Conservation (phyloP, 2,113 vertebrate genomes). For the Phaethornis superciliosus region DNA sequence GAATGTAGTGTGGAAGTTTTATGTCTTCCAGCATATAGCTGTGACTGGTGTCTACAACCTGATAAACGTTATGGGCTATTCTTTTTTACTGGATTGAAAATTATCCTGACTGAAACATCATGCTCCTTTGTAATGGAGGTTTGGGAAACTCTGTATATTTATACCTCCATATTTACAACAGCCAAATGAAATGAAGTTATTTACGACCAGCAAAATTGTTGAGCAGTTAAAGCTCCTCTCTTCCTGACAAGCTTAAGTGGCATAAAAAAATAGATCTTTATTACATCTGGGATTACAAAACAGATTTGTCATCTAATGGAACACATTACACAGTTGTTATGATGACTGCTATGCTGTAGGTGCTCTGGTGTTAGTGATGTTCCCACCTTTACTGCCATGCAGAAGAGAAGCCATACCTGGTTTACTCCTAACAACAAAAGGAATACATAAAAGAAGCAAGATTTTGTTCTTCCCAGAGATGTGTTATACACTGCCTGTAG, state of each 20-base stretch:
- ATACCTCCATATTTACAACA: neutral
- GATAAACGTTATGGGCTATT: neutral
- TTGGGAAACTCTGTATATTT: neutral
- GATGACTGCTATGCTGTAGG: neutral
- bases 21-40: neutral
- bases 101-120: neutral
- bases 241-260: neutral
- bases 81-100: neutral
- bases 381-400: neutral
- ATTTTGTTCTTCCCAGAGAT: neutral
- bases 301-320: neutral
- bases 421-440: neutral
- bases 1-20: neutral
- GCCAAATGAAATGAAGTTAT: neutral
- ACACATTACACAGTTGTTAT: neutral
- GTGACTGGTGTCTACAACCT: neutral
- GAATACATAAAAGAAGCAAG: neutral
- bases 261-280: neutral
- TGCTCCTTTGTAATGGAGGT: neutral
- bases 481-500: neutral
- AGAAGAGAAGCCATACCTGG: neutral
- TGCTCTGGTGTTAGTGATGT: neutral
- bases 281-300: neutral
- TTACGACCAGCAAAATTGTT: neutral
- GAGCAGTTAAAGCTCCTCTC: neutral